A percentile compares a stretch with the other conserved stretches of the same genome.
Evolutionary conservation across 35 echinoderm and acorn worm species (phyloP).

Genomic region (Holothuria glaberrima): DNA sequence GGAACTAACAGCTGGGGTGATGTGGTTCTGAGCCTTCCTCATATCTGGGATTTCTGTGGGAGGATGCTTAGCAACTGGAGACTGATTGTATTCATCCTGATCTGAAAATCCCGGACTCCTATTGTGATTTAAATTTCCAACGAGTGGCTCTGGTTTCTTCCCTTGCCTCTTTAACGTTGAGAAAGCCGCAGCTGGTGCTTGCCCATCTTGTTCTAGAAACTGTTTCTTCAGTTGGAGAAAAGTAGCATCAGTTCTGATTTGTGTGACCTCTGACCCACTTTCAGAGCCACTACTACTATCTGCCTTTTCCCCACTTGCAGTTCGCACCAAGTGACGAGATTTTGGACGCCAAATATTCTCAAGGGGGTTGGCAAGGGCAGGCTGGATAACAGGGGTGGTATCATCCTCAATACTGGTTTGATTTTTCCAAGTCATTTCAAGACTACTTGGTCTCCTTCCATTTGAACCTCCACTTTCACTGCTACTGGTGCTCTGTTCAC

Average conservation of each 20-base stretch:
- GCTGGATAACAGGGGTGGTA: slow-evolving; percentile 68
- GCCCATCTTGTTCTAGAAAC: slow-evolving; percentile 75
- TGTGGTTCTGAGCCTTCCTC: neutral
- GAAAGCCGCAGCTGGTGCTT: slow-evolving; percentile 57
- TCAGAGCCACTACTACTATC: slow-evolving; percentile 5
- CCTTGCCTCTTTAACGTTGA: slow-evolving; percentile 72
- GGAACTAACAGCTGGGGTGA: neutral
- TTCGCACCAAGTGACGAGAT: slow-evolving; percentile 69
- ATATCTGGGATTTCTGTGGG: slow-evolving; percentile 34
- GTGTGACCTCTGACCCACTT: slow-evolving; percentile 48
- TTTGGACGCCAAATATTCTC: slow-evolving; percentile 90
- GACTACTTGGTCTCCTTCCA: slow-evolving; percentile 64
- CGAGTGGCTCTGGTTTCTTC: slow-evolving; percentile 81
- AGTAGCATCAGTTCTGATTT: slow-evolving; percentile 78
- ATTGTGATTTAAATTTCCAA: slow-evolving; percentile 39
- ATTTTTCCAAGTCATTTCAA: slow-evolving; percentile 65
- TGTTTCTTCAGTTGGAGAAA: slow-evolving; percentile 90
- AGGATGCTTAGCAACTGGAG: slow-evolving; percentile 75
- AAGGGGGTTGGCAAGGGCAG: slow-evolving; percentile 76
- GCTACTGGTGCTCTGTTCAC: slow-evolving; percentile 63
- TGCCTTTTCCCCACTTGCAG: slow-evolving; percentile 43
- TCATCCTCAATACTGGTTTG: slow-evolving; percentile 63
- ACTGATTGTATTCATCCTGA: slow-evolving; percentile 87
- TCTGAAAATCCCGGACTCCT: slow-evolving; percentile 81
- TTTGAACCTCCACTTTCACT: slow-evolving; percentile 62